A percentile compares a stretch with the other conserved stretches of the same genome.
These are phyloP conservation scores for Buphagus erythrorhynchus DNA, from an alignment of 2,797 vertebrate genomes.

Conservation along the genomic window DNA sequence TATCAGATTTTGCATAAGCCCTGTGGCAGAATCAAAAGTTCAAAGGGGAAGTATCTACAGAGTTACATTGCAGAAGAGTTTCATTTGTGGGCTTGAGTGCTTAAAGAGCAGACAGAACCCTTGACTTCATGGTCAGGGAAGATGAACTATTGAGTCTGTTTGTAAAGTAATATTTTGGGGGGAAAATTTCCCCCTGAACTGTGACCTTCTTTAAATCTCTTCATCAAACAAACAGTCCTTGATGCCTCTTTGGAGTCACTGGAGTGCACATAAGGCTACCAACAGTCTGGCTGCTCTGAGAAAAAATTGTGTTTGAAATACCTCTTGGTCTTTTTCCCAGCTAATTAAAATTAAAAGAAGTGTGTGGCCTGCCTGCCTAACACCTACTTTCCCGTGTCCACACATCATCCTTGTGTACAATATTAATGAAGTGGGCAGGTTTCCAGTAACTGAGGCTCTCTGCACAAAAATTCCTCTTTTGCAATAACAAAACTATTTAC, in stretches of 20 bases:
- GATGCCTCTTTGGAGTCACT: neutral
- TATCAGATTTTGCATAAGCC: neutral
- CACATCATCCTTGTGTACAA: neutral
- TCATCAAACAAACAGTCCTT: neutral
- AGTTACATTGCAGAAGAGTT: neutral
- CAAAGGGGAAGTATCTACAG: neutral
- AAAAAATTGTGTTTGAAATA: neutral
- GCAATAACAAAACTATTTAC: neutral
- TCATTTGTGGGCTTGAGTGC: neutral
- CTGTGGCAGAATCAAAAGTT: neutral
- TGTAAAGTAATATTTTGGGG: neutral
- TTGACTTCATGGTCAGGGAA: neutral
- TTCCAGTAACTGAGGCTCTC: neutral
- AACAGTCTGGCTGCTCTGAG: neutral
- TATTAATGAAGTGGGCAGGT: neutral
- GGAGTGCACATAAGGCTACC: neutral
- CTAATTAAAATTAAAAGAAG: neutral
- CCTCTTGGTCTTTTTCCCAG: neutral
- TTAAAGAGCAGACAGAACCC: neutral
- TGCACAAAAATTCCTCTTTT: neutral
- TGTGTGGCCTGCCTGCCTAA: neutral
- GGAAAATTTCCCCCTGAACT: neutral
- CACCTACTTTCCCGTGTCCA: neutral
- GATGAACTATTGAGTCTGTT: neutral
- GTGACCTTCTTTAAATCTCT: neutral